phyloP scores from a whole-genome alignment of 1,140 invertebrate species.

The Macrobrachium nipponense region DNA sequence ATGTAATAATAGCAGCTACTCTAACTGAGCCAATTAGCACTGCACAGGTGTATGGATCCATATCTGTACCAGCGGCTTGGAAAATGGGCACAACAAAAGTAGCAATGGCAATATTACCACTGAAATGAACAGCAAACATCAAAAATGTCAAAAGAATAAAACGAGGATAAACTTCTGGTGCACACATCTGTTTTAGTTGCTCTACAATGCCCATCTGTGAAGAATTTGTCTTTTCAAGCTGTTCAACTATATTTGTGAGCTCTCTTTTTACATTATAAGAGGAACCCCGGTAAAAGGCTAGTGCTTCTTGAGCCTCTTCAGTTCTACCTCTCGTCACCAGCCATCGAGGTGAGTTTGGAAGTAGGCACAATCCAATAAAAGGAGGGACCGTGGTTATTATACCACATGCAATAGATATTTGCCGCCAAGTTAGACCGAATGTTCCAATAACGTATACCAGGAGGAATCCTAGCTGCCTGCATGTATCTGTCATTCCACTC shows the following conservation, averaged over 20 bases:
- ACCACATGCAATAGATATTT: slow-evolving; percentile 50
- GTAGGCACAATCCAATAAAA: slow-evolving; percentile 47
- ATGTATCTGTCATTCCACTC: slow-evolving; percentile 37
- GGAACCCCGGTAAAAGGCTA: slow-evolving; percentile 50
- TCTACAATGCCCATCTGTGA: slow-evolving; percentile 19
- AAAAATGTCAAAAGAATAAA: slow-evolving; percentile 47
- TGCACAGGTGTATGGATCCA: slow-evolving; percentile 47
- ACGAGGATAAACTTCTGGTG: slow-evolving; percentile 36
- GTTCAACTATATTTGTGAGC: slow-evolving; percentile 35
- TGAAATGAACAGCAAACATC: slow-evolving; percentile 53
- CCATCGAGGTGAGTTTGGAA: slow-evolving; percentile 63
- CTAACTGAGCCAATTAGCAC: slow-evolving; percentile 40
- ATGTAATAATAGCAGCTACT: slow-evolving; percentile 43
- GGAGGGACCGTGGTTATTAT: slow-evolving; percentile 41
- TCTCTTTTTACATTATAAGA: slow-evolving; percentile 32
- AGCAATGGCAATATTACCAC: slow-evolving; percentile 53
- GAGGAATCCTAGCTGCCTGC: slow-evolving; percentile 54
- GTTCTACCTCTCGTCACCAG: slow-evolving; percentile 44
- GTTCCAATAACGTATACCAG: slow-evolving; percentile 58
- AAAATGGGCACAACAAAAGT: slow-evolving; percentile 59
- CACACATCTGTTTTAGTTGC: slow-evolving; percentile 43
- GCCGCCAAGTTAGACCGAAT: slow-evolving; percentile 54
- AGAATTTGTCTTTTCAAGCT: slow-evolving; percentile 26
- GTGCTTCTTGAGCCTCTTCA: slow-evolving; percentile 47
- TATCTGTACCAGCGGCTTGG: slow-evolving; percentile 32